These are phyloP conservation scores for Pyrocoelia pectoralis DNA, from an alignment of 2,888 invertebrate species.

Conservation along the genomic window DNA sequence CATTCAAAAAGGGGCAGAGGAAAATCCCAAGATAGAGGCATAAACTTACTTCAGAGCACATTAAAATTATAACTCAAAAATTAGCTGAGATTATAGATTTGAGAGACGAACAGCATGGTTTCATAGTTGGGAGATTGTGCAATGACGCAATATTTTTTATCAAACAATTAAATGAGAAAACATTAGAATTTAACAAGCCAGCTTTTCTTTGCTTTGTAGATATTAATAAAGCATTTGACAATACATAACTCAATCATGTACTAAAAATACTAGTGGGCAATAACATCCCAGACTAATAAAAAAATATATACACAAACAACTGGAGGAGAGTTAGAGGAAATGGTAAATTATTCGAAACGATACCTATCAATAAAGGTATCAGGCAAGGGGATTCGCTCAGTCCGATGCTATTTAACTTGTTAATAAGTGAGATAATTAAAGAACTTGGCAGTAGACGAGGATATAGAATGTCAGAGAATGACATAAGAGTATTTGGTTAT, in stretches of 20 bases:
- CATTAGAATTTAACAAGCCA: too few relatives aligned
- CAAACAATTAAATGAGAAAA: neutral
- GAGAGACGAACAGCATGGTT: neutral
- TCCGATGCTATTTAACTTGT: constrained; percentile 6
- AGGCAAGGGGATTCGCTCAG: too few relatives aligned
- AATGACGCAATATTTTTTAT: constrained; percentile 4
- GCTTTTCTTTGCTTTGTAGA: too few relatives aligned
- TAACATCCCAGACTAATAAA: neutral
- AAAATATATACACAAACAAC: neutral
- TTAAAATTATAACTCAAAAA: too few relatives aligned
- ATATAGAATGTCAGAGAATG: too few relatives aligned
- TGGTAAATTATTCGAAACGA: neutral
- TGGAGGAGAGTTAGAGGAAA: constrained; percentile 3
- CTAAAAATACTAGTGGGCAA: neutral
- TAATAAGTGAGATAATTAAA: constrained; percentile 12
- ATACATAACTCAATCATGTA: neutral
- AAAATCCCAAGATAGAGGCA: neutral
- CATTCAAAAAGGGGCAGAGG: neutral
- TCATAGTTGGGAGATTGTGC: neutral
- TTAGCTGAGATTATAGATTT: neutral
- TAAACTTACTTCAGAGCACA: too few relatives aligned
- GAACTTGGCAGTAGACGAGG: too few relatives aligned
- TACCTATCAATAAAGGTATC: neutral
- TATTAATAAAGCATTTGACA: too few relatives aligned
- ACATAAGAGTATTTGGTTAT: neutral